Evolutionary conservation across 2,797 vertebrate species (phyloP), one percentile per base, ranked within the genome.

Genomic region (Eulemur albifrons): DNA sequence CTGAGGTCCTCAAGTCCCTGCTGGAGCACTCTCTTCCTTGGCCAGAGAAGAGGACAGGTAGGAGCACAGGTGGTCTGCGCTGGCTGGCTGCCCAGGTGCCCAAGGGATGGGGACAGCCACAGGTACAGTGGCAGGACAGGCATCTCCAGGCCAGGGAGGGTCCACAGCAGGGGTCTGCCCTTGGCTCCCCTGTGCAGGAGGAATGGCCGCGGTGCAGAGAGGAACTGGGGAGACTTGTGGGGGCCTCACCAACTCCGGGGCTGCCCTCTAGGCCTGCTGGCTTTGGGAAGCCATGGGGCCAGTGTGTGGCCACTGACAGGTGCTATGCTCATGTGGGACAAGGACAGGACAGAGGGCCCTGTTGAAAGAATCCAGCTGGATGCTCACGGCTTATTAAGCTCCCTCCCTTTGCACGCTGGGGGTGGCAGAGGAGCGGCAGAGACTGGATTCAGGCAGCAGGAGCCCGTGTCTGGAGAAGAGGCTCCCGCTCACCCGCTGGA

Each of bases 1-100:
- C 99, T 0, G 99, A 99, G 97, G 98, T 99, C 80, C 98, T 99
- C 89, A 99, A 99, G 98, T 99, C 99, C 8, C 96, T 99, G 95
- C 98, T 99, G 94, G 99, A 99, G 79, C 99, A 99, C 82, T 99
- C 99, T n/a, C 98, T 99, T 76, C 98, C 98, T 94, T 98, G 99
- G 98, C 98, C 98, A 57, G 98, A 97, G 93, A 98, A 98, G 94
- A 99, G 98, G 96, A 98, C 97, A 99, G 98, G 99, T 99, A 98
- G 98, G 99, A 69, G 27, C 8, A 1, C 45, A 73, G 80, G 84
- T 67, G 88, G 86, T 70, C 73, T 73, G 35, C 18, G 0, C 2
- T 79, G 80, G 82, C 84, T 20, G 20, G 83, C 57, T 65, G 50
- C 83, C 92, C 30, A 50, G 45, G 59, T 88, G 45, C 67, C 84